A percentile compares a stretch with the other conserved stretches of the same genome.
phyloP scores from a whole-genome alignment of 2,888 invertebrate genomes.

The Crocallis elinguaria region DNA sequence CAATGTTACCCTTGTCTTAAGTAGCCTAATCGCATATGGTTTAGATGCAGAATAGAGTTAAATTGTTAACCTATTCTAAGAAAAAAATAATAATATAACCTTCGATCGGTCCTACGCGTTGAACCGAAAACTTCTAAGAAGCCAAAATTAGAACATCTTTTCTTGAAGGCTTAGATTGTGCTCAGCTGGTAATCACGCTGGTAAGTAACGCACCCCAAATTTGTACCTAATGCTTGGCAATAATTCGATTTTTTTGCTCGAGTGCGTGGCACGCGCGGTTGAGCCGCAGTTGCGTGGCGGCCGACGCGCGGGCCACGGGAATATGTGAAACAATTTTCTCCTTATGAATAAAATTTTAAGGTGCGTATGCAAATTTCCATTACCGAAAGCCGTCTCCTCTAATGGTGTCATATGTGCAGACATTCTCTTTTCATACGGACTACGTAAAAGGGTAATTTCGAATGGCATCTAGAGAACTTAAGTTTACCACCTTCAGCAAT shows the following conservation, averaged over 20 bases:
- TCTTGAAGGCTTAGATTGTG: constrained; percentile 31
- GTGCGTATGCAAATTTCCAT: constrained; percentile 82
- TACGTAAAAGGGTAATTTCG: constrained; percentile 64
- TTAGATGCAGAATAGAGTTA: too few relatives aligned
- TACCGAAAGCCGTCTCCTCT: constrained; percentile 69
- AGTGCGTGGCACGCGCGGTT: constrained; percentile 53
- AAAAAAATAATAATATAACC: background rate
- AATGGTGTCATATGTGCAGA: constrained; percentile 74
- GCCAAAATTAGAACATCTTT: constrained; percentile 23
- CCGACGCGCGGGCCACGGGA: constrained; percentile 38
- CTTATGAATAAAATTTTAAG: constrained; percentile 84
- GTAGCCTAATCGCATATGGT: too few relatives aligned
- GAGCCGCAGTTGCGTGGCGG: constrained; percentile 20
- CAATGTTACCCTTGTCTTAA: too few relatives aligned
- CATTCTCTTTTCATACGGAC: constrained; percentile 73
- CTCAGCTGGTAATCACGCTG: constrained; percentile 47
- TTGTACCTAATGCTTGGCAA: constrained; percentile 62
- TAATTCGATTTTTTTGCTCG: constrained; percentile 77
- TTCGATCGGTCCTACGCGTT: background rate
- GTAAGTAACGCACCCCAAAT: constrained; percentile 60
- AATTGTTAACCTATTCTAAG: too few relatives aligned
- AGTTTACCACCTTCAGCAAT: constrained; percentile 43
- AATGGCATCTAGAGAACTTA: constrained; percentile 47
- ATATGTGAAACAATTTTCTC: constrained; percentile 80
- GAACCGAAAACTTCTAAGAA: constrained; percentile 1